Percentiles rank a stretch among this genome's conserved stretches.
phyloP scores from a whole-genome alignment of 2,113 vertebrate species.

The Stictonetta naevosa region DNA sequence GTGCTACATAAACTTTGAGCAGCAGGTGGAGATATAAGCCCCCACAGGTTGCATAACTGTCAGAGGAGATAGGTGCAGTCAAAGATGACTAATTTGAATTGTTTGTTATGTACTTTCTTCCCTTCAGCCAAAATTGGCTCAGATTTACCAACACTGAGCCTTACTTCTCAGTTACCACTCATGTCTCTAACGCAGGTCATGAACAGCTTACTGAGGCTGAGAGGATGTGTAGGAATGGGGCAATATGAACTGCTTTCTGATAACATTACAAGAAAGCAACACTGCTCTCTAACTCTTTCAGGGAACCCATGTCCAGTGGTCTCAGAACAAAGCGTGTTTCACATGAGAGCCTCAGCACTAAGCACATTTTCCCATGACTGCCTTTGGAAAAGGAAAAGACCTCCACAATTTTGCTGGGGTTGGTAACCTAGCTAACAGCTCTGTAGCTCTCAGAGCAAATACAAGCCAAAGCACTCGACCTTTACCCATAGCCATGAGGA shows the following conservation, averaged over 20 bases:
- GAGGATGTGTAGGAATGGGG: background rate
- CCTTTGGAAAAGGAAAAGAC: background rate
- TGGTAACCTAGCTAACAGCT: background rate
- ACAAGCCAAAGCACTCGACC: background rate
- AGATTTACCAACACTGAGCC: background rate
- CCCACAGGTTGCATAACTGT: background rate
- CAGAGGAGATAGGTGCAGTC: background rate
- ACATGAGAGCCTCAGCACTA: background rate
- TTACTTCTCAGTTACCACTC: background rate
- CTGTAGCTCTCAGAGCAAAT: background rate
- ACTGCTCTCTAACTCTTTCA: background rate
- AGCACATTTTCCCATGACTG: background rate
- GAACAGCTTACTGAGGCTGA: background rate
- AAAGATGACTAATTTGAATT: rapidly evolving
- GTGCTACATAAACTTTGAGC: conserved; percentile 12
- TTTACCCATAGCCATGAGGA: background rate
- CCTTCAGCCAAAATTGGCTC: background rate
- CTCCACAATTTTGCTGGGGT: background rate
- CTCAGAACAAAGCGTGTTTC: background rate
- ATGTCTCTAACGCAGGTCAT: background rate
- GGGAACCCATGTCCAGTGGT: background rate
- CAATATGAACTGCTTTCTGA: background rate
- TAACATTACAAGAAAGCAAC: background rate
- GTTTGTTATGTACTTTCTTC: background rate
- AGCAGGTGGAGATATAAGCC: conserved; percentile 34